Evolutionary conservation across 2,797 vertebrate species (phyloP).

Genomic region (Thunnus albacares): DNA sequence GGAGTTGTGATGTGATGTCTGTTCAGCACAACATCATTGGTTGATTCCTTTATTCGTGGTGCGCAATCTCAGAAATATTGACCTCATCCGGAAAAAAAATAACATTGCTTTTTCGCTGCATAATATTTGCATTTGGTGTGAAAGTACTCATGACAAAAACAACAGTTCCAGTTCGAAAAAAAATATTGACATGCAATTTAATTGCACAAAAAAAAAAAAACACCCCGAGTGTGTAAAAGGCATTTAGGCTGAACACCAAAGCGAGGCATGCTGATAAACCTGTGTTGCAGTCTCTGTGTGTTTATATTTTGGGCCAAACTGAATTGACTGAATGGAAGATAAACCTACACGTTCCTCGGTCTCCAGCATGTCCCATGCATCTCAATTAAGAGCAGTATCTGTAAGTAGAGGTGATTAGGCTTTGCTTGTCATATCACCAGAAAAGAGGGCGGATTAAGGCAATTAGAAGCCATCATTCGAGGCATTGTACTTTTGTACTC

Average conservation of each 20-base stretch:
- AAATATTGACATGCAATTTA: too few species aligned
- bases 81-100: too few species aligned
- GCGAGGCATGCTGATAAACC: slow-evolving; percentile 27
- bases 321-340: slow-evolving; percentile 34
- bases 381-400: slow-evolving; percentile 52
- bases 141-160: too few species aligned
- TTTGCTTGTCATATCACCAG: slow-evolving; percentile 42
- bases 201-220: too few species aligned
- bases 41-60: too few species aligned
- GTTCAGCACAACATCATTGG: too few species aligned
- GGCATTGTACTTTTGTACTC: slow-evolving; percentile 57
- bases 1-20: too few species aligned
- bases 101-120: too few species aligned
- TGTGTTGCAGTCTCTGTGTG: slow-evolving; percentile 1
- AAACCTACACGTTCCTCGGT: slow-evolving; percentile 15
- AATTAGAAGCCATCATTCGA: slow-evolving; percentile 68
- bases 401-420: slow-evolving; percentile 40
- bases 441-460: slow-evolving; percentile 47
- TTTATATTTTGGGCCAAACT: slow-evolving; percentile 33
- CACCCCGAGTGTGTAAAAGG: too few species aligned
- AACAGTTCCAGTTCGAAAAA: too few species aligned
- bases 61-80: too few species aligned
- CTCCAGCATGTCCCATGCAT: slow-evolving; percentile 35
- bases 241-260: slow-evolving; percentile 4
- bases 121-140: too few species aligned